Evolutionary conservation across 1,140 invertebrate species (phyloP), one percentile per base, ranked within the genome.

Genomic region (Marisa cornuarietis): DNA sequence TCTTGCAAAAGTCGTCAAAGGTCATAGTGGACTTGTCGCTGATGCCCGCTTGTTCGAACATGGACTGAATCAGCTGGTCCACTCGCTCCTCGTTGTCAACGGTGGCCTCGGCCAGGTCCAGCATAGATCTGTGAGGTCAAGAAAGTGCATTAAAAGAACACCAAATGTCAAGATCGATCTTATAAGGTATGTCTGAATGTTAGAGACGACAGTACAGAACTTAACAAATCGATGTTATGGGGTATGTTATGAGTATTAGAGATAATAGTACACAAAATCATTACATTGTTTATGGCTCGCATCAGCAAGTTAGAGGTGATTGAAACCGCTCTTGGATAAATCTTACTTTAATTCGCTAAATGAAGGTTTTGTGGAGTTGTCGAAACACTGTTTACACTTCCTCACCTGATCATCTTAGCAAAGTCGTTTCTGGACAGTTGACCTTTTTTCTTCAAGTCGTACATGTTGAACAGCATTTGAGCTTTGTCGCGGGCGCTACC

Each of bases 381-480:
- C 31, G 6, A 42, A 42, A 42, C 31, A 42, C 0, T 42, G 31
- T 42, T 42, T 4, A 6, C 31, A 42, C 6, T 49, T 74, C 82
- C 87, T 86, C 88, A 93, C 93, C 88, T 92, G 51, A 94, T 92
- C 93, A 94, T 93, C 51, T 88, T 87, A 22, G 86, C 86, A 83
- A 94, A 93, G 78, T 94, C 92, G 58, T 91, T 85, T 73, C 86
- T 87, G 9, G 91, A 91, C 18, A 94, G 85, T 71, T 87, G 87
- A 58, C 93, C 93, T 11, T 79, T 76, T 22, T 96, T 93, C 88
- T 98, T 96, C 83, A 98, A 96, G 88, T 99, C 98, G 88, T 98
- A 99, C 98, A 99, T 99, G 87, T 99, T 97, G 87, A 99, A 99
- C 77, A 99, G 97, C 66, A 99, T 97, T 18, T 97, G 92, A 22